Percentiles rank a stretch among this genome's conserved stretches.
Conservation (phyloP, 2,888 invertebrate species). For the Eristalis tenax region DNA sequence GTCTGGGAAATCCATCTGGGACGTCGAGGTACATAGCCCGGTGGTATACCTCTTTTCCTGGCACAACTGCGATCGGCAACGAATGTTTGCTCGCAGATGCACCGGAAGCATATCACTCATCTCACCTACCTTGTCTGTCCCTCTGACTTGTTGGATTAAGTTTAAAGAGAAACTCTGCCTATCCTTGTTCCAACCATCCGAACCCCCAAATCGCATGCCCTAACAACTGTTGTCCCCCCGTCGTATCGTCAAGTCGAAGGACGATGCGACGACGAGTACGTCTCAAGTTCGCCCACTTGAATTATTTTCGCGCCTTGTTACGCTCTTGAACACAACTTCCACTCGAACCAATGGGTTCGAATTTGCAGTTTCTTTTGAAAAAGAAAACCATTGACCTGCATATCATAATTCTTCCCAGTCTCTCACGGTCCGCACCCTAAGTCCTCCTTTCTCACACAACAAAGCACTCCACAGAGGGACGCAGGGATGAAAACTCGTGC, state of each 20-base stretch:
- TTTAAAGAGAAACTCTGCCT: too few relatives aligned
- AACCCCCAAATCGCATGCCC: background rate
- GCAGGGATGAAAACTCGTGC: constrained; percentile 11
- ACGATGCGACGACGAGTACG: background rate
- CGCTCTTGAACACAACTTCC: background rate
- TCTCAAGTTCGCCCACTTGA: background rate
- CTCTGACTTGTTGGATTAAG: background rate
- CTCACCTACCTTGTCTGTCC: background rate
- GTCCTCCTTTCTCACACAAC: background rate
- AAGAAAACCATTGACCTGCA: background rate
- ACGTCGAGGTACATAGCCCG: background rate
- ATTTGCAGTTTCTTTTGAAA: background rate
- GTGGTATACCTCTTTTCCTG: background rate
- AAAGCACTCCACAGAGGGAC: background rate
- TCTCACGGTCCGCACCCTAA: background rate
- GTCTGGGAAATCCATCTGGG: background rate
- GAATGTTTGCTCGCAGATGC: background rate
- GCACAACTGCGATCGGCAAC: background rate
- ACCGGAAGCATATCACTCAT: background rate
- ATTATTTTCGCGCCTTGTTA: background rate
- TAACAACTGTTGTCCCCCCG: background rate
- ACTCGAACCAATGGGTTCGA: background rate
- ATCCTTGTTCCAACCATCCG: too few relatives aligned
- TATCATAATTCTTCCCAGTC: background rate
- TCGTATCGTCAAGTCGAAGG: background rate